A percentile compares a stretch with the other conserved stretches of the same genome.
Conservation (phyloP, 1,140 invertebrate genomes). For the roundworm (Caenorhabditis elegans) region WBcel235 BX284606.5:5270001-5270500, state of each 20-base stretch:
- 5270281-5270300: slow-evolving; percentile 97
- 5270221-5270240: slow-evolving; percentile 77
- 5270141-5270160: slow-evolving; percentile 99
- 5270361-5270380: slow-evolving; percentile 75
- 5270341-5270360: not conserved
- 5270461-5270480: slow-evolving; percentile 21
- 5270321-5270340: not conserved
- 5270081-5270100: slow-evolving; percentile 94
- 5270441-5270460: slow-evolving; percentile 78
- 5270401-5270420: slow-evolving; percentile 87
- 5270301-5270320: not conserved
- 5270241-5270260: slow-evolving; percentile 84
- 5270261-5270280: slow-evolving; percentile 93
- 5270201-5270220: slow-evolving; percentile 85
- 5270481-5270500: slow-evolving; percentile 92
- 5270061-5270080: slow-evolving; percentile 88
- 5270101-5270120: slow-evolving; percentile 92
- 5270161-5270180: not conserved
- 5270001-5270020: slow-evolving; percentile 52
- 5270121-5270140: slow-evolving; percentile 91
- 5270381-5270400: slow-evolving; percentile 99
- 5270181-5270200: not conserved
- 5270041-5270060: slow-evolving; percentile 87
- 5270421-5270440: slow-evolving; percentile 92
- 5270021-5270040: slow-evolving; percentile 94